These are phyloP conservation scores for Diploptera punctata DNA, from an alignment of 2,888 invertebrate genomes.

Conservation along the genomic window DNA sequence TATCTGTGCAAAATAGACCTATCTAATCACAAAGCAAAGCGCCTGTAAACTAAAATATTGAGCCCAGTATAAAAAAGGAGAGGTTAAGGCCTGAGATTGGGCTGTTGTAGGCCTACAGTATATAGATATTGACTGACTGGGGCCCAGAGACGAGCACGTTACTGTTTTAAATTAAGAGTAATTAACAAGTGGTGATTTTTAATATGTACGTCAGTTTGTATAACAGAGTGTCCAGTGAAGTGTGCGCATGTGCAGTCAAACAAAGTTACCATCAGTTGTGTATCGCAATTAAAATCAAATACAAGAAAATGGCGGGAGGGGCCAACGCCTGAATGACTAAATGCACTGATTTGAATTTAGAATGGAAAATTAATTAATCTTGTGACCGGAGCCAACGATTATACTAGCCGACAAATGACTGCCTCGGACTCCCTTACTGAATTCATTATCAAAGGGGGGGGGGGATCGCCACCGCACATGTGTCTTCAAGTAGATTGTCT, in stretches of 20 bases:
- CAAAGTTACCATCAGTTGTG: constrained; percentile 16
- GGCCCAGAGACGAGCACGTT: no score
- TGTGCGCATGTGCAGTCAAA: no score
- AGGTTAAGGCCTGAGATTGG: no score
- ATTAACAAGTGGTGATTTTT: no score
- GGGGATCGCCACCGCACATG: neutral
- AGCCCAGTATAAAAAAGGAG: no score
- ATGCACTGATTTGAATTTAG: constrained; percentile 44
- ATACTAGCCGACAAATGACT: constrained; percentile 32
- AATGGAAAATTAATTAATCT: constrained; percentile 45
- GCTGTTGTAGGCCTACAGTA: no score
- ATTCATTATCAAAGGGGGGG: constrained; percentile 15
- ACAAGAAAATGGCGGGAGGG: neutral
- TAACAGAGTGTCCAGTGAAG: no score
- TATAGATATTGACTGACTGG: no score
- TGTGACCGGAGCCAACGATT: constrained; percentile 34
- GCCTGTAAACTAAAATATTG: no score
- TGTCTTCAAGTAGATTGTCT: neutral
- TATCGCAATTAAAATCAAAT: constrained; percentile 36
- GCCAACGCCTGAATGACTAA: constrained; percentile 33
- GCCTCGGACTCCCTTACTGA: constrained; percentile 16
- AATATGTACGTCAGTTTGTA: neutral
- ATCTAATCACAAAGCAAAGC: no score
- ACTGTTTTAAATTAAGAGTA: no score
- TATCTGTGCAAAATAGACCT: no score